Evolutionary conservation across 1,140 invertebrate genomes (phyloP).

Genomic region (Panagrolaimus sp.): DNA sequence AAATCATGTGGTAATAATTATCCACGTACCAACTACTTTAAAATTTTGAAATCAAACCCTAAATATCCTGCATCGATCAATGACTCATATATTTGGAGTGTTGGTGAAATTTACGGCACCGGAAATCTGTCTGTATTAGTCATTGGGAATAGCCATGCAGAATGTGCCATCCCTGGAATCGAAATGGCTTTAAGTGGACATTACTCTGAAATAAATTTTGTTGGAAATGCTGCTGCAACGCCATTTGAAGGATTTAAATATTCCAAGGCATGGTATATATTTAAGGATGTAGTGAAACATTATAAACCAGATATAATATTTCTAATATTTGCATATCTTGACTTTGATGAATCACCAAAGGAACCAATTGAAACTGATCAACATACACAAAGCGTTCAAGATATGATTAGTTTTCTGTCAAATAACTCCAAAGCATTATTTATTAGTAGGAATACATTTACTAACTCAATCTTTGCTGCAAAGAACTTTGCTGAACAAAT

Average conservation of each 20-base stretch:
- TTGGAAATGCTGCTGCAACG: not conserved
- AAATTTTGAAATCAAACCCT: no score
- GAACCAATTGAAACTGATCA: slow-evolving; percentile 2
- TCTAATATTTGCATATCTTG: not conserved
- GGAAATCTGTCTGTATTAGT: not conserved
- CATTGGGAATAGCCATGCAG: not conserved
- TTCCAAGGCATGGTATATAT: not conserved
- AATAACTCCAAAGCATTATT: not conserved
- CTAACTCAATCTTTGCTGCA: not conserved
- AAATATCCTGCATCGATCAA: no score
- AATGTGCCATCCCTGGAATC: not conserved
- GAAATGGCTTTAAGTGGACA: not conserved
- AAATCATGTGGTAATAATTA: no score
- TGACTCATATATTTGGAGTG: no score
- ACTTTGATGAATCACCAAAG: not conserved
- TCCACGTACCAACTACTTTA: no score
- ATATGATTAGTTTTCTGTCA: not conserved
- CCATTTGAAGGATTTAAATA: not conserved
- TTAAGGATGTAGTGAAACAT: not conserved
- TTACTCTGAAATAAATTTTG: not conserved
- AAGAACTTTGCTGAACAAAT: not conserved
- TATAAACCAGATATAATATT: not conserved
- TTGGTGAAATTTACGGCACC: not conserved
- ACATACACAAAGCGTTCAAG: not conserved
- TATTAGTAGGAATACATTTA: not conserved